A percentile compares a stretch with the other conserved stretches of the same genome.
Conservation (phyloP, 1,140 invertebrate genomes). For the Hycleus cichorii region DNA sequence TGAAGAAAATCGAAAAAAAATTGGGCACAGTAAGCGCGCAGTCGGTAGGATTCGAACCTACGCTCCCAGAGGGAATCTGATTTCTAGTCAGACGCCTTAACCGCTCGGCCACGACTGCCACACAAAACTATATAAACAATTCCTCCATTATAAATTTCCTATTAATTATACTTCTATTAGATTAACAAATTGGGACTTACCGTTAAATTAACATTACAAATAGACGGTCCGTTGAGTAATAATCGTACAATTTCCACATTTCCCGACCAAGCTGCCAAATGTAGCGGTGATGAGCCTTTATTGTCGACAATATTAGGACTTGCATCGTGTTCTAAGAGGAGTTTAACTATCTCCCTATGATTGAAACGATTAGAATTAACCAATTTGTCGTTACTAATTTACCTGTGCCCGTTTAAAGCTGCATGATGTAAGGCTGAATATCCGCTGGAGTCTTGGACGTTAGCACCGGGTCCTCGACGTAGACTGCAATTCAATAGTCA, state of each 20-base stretch:
- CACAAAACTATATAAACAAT: not conserved
- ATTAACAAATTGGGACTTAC: conserved; percentile 44
- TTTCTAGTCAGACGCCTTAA: conserved; percentile 10
- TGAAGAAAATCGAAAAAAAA: too few species aligned
- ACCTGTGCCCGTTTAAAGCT: conserved; percentile 89
- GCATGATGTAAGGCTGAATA: conserved; percentile 93
- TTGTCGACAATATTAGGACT: conserved; percentile 79
- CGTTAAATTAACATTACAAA: conserved; percentile 74
- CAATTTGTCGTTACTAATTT: conserved; percentile 32
- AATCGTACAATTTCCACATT: conserved; percentile 75
- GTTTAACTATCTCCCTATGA: conserved; percentile 74
- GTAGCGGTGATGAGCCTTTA: conserved; percentile 79
- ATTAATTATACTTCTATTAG: not conserved
- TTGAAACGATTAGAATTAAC: conserved; percentile 45
- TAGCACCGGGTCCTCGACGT: conserved; percentile 78
- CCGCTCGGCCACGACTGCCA: not conserved
- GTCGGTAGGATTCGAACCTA: conserved; percentile 76
- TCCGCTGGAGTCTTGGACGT: conserved; percentile 88
- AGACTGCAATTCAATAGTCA: conserved; percentile 51
- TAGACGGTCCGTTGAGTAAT: conserved; percentile 65
- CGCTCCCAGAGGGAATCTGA: conserved; percentile 56
- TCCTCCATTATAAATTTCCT: not conserved
- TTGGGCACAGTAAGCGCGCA: conserved; percentile 44
- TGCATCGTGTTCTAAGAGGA: conserved; percentile 81
- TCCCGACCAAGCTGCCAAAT: conserved; percentile 85